Base-by-base conservation (phyloP, 2,888 invertebrate genomes). In the Brenthis hecate region DNA sequence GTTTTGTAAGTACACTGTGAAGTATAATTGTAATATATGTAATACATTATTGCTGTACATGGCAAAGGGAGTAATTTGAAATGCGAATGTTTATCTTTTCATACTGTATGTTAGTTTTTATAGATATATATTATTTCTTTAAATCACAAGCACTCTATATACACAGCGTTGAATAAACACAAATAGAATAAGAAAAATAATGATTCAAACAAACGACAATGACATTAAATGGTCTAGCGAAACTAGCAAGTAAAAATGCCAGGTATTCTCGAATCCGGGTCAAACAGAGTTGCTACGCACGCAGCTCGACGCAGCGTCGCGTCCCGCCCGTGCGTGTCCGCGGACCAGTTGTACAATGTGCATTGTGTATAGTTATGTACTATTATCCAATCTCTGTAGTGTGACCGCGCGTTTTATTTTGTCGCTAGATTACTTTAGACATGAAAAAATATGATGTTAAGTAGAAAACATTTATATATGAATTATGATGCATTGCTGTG, bases 261-360 rank as follows among this genome's bases (percentile, higher is more conserved):
- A 71, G 74, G 71, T 75, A 73, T 74, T 74, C 71, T 72, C 65
- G 73, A 75, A 76, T 71, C 68, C 71, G 70, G 76, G 76, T 73
- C 76, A 74, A 73, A 68, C 64, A 62, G 57, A 55, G 60, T 66
- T 66, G 47, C 69, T 65, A 67, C 60, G 65, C 54, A 69, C 65
- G 50, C 63, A 57, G 36, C 36, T 43, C 36, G 36, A 63, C n/a
- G 47, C 56, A 48, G 48, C 56, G 19, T 36, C 36, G 63, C 71
- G 58, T 58, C 65, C 66, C 66, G 68, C 51, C 67, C 58, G 23
- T 63, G 70, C 72, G 72, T 71, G 72, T 73, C 69, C 74, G 72
- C 79, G 77, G 66, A 62, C 70, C 69, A 66, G 51, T 66, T 67
- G 51, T 51, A 50, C 65, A 57, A 69, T 69, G 56, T 56, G 50